Evolutionary conservation across 2,888 invertebrate genomes (phyloP).

Genomic region (Stenchaetothrips biformis): DNA sequence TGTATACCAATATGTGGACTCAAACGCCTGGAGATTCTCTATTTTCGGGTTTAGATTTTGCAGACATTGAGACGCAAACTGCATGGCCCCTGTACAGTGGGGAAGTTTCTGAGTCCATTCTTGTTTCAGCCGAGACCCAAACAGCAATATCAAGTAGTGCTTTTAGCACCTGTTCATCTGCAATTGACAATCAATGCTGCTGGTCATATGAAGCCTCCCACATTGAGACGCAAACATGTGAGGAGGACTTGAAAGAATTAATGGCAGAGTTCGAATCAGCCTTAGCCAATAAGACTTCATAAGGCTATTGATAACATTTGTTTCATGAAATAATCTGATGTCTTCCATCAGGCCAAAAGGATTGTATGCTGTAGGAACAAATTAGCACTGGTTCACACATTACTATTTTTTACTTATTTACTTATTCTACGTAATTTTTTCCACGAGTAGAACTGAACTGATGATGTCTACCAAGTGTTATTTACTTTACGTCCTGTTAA

Average conservation of each 20-base stretch:
- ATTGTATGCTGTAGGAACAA: no score
- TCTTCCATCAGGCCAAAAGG: no score
- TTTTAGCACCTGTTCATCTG: background rate
- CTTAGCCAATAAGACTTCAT: background rate
- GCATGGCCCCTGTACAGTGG: slow-evolving; percentile 51
- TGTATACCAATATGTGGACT: slow-evolving; percentile 50
- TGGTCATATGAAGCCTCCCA: background rate
- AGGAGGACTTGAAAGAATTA: background rate
- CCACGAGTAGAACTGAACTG: no score
- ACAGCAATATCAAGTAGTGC: slow-evolving; percentile 41
- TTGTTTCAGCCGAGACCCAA: slow-evolving; percentile 58
- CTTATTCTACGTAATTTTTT: no score
- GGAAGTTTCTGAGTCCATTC: slow-evolving; percentile 44
- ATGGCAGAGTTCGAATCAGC: background rate
- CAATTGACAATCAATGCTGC: background rate
- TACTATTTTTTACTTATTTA: no score
- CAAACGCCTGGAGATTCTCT: slow-evolving; percentile 55
- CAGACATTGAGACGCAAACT: slow-evolving; percentile 62
- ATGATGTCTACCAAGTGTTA: no score
- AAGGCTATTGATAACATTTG: background rate
- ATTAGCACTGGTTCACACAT: no score
- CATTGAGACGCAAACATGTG: slow-evolving; percentile 12
- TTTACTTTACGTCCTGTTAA: no score
- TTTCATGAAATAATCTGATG: background rate
- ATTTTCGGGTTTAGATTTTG: slow-evolving; percentile 48